Evolutionary conservation across 1,140 invertebrate genomes (phyloP).

Genomic region (Achroia grisella): DNA sequence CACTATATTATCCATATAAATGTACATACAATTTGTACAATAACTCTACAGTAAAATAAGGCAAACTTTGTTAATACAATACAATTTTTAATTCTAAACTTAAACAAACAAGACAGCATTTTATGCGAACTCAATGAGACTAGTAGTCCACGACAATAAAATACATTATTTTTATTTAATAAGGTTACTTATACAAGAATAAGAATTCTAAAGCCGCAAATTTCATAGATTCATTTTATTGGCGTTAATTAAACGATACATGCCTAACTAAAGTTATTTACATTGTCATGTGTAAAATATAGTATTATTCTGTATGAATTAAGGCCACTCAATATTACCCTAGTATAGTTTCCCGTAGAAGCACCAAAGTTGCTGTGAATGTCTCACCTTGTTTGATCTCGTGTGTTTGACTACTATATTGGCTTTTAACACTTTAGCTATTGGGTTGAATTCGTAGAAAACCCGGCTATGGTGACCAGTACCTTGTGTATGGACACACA

Average conservation of each 20-base stretch:
- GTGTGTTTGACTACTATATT: no score
- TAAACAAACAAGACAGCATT: constrained; percentile 45
- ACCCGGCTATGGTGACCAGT: no score
- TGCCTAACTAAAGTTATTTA: constrained; percentile 40
- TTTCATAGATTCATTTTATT: no score
- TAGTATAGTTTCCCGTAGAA: constrained; percentile 26
- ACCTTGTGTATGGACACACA: no score
- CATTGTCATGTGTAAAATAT: constrained; percentile 24
- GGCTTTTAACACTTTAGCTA: no score
- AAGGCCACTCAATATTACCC: constrained; percentile 37
- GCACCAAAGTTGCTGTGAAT: constrained; percentile 32
- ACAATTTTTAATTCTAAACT: constrained; percentile 26
- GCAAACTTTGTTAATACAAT: constrained; percentile 51
- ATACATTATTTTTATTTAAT: constrained; percentile 6
- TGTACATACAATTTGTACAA: constrained; percentile 67
- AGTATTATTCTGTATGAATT: constrained; percentile 25
- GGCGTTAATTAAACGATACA: no score
- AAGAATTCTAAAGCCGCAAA: no score
- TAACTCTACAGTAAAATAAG: constrained; percentile 39
- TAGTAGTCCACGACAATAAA: constrained; percentile 49
- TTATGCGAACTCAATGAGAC: constrained; percentile 56
- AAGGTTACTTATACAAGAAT: not conserved
- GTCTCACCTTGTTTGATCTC: no score
- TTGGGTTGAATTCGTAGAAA: no score
- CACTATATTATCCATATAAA: constrained; percentile 28